Percentiles rank a stretch among this genome's conserved stretches.
Evolutionary conservation across 1,140 invertebrate species (phyloP).

Genomic region (Leptinotarsa defecta): DNA sequence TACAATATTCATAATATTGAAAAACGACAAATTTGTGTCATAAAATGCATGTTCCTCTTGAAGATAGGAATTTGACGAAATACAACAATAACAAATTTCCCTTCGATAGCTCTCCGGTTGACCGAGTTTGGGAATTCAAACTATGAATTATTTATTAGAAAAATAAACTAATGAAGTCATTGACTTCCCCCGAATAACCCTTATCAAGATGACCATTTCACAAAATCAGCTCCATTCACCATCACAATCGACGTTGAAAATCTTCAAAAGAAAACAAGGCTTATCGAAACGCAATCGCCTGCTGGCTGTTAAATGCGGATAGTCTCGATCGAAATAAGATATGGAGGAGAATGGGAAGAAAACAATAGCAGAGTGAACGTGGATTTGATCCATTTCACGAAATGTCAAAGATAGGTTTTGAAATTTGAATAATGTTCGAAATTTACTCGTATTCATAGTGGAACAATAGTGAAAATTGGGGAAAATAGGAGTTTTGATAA

Average conservation of each 20-base stretch:
- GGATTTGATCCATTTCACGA: too few species aligned
- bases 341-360: neutral
- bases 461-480: too few species aligned
- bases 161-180: constrained; percentile 1
- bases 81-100: too few species aligned
- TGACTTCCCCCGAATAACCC: constrained; percentile 5
- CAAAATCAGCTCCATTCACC: neutral
- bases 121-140: neutral
- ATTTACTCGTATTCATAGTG: too few species aligned
- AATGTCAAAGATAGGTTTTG: too few species aligned
- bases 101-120: neutral
- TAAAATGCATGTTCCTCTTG: too few species aligned
- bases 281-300: neutral
- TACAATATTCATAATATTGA: too few species aligned
- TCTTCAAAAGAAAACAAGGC: constrained; percentile 6
- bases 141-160: neutral
- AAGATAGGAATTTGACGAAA: too few species aligned
- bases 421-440: too few species aligned
- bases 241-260: neutral
- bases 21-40: too few species aligned
- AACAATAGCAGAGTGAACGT: neutral
- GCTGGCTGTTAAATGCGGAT: neutral
- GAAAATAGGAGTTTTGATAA: too few species aligned
- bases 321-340: constrained; percentile 2
- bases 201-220: constrained; percentile 6